Conservation (phyloP, 1,140 invertebrate species). For the Lepidurus arcticus region DNA sequence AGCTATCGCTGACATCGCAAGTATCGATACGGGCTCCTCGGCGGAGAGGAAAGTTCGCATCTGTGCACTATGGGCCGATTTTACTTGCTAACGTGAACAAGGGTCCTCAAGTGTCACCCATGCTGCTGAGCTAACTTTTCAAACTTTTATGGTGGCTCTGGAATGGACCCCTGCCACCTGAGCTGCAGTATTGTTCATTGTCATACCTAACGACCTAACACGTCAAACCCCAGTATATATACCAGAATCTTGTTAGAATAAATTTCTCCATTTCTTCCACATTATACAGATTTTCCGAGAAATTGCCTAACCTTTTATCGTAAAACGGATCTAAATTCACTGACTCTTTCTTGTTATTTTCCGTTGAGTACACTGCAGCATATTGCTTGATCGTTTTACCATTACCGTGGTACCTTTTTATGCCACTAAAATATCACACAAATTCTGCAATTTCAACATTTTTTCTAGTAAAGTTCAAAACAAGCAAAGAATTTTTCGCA, state of each 20-base stretch:
- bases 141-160: slow-evolving; percentile 14
- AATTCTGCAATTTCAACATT: too few relatives aligned
- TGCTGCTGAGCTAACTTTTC: slow-evolving; percentile 19
- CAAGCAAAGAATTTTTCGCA: too few relatives aligned
- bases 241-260: background rate
- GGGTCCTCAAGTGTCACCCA: slow-evolving; percentile 20
- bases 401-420: too few relatives aligned
- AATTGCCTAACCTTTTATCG: too few relatives aligned
- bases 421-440: too few relatives aligned
- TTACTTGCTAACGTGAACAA: slow-evolving; percentile 16
- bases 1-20: slow-evolving; percentile 21
- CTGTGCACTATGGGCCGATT: slow-evolving; percentile 4
- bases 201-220: slow-evolving; percentile 19
- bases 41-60: background rate
- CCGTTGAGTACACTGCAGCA: too few relatives aligned
- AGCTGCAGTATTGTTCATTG: background rate
- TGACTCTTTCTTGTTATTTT: too few relatives aligned
- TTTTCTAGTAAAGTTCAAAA: too few relatives aligned
- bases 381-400: too few relatives aligned
- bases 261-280: background rate
- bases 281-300: too few relatives aligned
- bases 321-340: too few relatives aligned
- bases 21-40: background rate
- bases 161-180: slow-evolving; percentile 20
- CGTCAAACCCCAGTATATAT: background rate